Evolutionary conservation across 1,140 invertebrate species (phyloP).

Genomic region (Drosophila serrata): DNA sequence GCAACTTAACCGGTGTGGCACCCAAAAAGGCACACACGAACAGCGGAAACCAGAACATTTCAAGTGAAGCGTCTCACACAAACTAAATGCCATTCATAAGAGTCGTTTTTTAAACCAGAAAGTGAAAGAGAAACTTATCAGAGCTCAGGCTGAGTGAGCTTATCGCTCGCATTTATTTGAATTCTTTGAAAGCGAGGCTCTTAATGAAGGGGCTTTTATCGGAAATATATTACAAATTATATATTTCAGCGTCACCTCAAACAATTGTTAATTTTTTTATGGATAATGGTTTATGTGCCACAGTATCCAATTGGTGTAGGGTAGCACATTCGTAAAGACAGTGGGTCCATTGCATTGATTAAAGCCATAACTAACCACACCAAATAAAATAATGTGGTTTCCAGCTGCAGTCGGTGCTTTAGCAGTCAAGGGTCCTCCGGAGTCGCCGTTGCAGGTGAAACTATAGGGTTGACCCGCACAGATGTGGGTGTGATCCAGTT

Average conservation of each 20-base stretch:
- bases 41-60: slow-evolving; percentile 15
- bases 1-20: not conserved
- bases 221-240: not conserved
- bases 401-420: not conserved
- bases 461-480: slow-evolving; percentile 4
- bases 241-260: no score
- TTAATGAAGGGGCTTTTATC: not conserved
- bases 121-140: not conserved
- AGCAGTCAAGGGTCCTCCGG: slow-evolving; percentile 14
- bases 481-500: slow-evolving; percentile 11
- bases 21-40: not conserved
- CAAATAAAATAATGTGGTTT: not conserved
- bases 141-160: not conserved
- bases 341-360: not conserved
- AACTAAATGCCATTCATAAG: not conserved
- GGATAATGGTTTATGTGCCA: not conserved
- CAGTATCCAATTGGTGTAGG: not conserved
- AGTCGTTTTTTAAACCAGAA: not conserved
- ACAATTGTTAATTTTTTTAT: no score
- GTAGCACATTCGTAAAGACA: slow-evolving; percentile 15
- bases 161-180: not conserved
- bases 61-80: not conserved
- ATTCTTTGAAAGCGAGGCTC: not conserved
- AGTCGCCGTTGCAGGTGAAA: slow-evolving; percentile 18
- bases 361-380: slow-evolving; percentile 14